Conservation (phyloP, 2,797 vertebrate genomes). For the Lates japonicus region DNA sequence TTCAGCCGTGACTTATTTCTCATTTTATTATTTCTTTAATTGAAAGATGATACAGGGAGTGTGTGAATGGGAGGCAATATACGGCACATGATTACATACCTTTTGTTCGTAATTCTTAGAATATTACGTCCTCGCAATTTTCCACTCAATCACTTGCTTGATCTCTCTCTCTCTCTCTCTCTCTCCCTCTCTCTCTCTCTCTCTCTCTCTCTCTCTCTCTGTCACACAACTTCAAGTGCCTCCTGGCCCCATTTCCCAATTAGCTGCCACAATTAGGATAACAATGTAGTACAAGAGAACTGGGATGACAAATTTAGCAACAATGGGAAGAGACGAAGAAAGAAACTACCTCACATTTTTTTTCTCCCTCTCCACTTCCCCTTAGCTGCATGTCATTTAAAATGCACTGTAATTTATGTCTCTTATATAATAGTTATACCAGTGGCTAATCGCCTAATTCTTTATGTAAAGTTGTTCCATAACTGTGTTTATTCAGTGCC, state of each 20-base stretch:
- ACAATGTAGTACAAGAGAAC: conserved; percentile 88
- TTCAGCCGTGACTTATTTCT: conserved; percentile 34
- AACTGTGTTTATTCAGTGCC: conserved; percentile 27
- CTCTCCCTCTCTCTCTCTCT: not conserved
- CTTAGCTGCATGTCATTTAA: conserved; percentile 26
- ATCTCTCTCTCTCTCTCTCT: not conserved
- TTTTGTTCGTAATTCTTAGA: conserved; percentile 1
- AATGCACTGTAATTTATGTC: conserved; percentile 38
- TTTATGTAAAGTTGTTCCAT: conserved; percentile 21
- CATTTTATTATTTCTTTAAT: conserved; percentile 51
- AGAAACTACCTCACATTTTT: conserved; percentile 61
- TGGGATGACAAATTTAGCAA: conserved; percentile 87
- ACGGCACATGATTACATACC: conserved; percentile 24
- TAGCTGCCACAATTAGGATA: conserved; percentile 86
- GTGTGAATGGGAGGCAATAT: conserved; percentile 24
- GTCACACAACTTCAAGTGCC: conserved; percentile 69
- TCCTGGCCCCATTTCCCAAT: conserved; percentile 85
- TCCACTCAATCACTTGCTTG: conserved; percentile 8
- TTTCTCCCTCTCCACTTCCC: not conserved
- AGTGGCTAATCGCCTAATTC: conserved; percentile 20
- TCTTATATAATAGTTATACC: conserved; percentile 49
- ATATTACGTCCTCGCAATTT: conserved; percentile 9
- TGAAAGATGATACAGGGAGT: conserved; percentile 55
- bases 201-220: conserved; percentile 21
- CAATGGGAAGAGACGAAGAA: conserved; percentile 70